phyloP scores from a whole-genome alignment of 2,888 invertebrate species.

The Pseudococcus viburni region DNA sequence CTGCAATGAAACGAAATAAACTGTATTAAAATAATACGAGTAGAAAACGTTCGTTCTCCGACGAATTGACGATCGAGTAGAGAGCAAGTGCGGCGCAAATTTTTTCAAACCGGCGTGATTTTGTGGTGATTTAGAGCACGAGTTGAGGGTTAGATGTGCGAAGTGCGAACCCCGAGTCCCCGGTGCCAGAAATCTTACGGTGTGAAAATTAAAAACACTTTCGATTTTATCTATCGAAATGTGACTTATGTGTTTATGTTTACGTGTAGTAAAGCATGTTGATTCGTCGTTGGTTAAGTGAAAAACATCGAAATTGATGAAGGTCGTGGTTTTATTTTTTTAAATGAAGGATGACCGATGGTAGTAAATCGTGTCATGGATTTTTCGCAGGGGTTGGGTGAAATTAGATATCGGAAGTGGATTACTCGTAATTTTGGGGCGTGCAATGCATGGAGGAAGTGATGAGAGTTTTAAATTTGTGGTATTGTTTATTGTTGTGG shows the following conservation, averaged over 20 bases:
- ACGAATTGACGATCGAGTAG: constrained; percentile 36
- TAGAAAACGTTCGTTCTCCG: constrained; percentile 54
- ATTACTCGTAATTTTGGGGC: neutral
- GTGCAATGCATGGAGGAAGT: neutral
- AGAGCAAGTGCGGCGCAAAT: constrained; percentile 41
- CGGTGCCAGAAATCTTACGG: neutral
- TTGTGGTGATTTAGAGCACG: neutral
- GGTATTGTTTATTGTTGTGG: no score
- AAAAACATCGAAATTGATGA: constrained; percentile 38
- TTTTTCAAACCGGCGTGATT: constrained; percentile 42
- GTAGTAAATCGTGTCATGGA: constrained; percentile 24
- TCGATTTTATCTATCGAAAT: constrained; percentile 49
- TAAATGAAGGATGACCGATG: constrained; percentile 10
- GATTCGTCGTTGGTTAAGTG: constrained; percentile 29
- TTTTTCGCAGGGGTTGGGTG: neutral
- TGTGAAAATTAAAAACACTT: constrained; percentile 48
- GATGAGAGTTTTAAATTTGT: neutral
- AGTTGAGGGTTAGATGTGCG: constrained; percentile 14
- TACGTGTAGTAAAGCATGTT: constrained; percentile 23
- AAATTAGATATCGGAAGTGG: neutral
- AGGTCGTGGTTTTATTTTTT: constrained; percentile 45
- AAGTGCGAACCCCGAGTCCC: neutral
- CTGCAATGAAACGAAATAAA: constrained; percentile 57
- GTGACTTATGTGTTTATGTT: constrained; percentile 55
- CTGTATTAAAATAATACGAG: constrained; percentile 60